Percentiles rank a stretch among this genome's conserved stretches.
These are phyloP conservation scores for Apamea anceps DNA, from an alignment of 2,888 invertebrate species.

Conservation along the genomic window DNA sequence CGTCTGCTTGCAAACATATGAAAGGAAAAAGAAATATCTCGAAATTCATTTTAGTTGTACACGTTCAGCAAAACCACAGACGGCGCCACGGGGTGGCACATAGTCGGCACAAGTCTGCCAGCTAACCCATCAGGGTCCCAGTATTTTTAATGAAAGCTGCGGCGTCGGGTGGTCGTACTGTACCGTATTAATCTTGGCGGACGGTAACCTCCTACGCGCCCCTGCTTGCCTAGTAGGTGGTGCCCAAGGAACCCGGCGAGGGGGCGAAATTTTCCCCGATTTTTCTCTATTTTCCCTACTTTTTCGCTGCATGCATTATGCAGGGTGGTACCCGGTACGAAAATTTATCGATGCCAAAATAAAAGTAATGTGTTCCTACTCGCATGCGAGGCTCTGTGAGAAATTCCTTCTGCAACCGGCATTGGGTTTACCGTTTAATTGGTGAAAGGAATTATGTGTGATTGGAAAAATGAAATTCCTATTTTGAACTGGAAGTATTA, in stretches of 20 bases:
- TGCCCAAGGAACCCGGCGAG: conserved; percentile 82
- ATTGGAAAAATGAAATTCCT: conserved; percentile 28
- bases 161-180: conserved; percentile 86
- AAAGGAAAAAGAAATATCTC: conserved; percentile 47
- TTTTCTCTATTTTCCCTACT: conserved; percentile 83
- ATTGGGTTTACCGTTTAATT: conserved; percentile 47
- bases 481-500: conserved; percentile 1
- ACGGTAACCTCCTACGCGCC: conserved; percentile 82
- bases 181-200: conserved; percentile 88
- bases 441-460: conserved; percentile 43
- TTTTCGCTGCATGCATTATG: conserved; percentile 87
- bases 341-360: conserved; percentile 87
- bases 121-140: conserved; percentile 80
- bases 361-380: conserved; percentile 78
- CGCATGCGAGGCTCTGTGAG: conserved; percentile 57
- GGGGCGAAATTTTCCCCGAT: conserved; percentile 81
- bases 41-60: conserved; percentile 62
- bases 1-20: conserved; percentile 16
- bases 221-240: conserved; percentile 86
- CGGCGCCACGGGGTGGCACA: conserved; percentile 67
- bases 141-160: conserved; percentile 88
- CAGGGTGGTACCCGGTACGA: conserved; percentile 77
- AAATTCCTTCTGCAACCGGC: conserved; percentile 49
- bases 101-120: conserved; percentile 65
- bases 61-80: conserved; percentile 69